Conservation (phyloP, 2,113 vertebrate genomes). For the Nanorana parkeri region DNA sequence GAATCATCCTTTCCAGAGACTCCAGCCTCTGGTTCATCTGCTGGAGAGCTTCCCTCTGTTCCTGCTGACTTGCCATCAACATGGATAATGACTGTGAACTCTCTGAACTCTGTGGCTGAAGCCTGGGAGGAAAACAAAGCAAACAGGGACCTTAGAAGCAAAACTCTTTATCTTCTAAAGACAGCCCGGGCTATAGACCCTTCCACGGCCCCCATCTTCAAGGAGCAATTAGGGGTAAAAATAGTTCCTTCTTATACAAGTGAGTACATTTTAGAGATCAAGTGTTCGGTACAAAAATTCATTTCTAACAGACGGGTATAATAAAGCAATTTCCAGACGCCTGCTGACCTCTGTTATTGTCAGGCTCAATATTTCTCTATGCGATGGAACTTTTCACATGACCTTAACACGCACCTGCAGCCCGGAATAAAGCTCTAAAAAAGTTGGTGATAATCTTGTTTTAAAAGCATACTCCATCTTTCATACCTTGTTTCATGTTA, state of each 20-base stretch:
- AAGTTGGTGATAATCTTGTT: too few species aligned
- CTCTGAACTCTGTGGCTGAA: constrained; percentile 15
- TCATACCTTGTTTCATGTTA: too few species aligned
- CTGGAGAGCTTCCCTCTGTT: constrained; percentile 4
- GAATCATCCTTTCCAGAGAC: constrained; percentile 40
- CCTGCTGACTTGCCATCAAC: constrained; percentile 38
- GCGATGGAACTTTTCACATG: too few species aligned
- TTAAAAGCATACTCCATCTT: too few species aligned
- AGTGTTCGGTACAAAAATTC: not conserved
- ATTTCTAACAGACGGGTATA: not conserved
- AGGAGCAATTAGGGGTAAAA: constrained; percentile 3
- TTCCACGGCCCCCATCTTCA: not conserved
- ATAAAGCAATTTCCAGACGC: too few species aligned
- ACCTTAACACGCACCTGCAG: too few species aligned
- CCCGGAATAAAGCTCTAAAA: too few species aligned
- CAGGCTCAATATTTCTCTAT: too few species aligned
- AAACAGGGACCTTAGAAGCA: constrained; percentile 14
- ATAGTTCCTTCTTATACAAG: not conserved
- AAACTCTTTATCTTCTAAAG: not conserved
- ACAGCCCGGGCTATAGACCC: not conserved
- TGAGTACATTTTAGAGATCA: not conserved
- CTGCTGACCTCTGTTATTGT: too few species aligned
- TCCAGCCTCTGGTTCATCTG: constrained; percentile 39
- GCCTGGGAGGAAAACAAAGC: constrained; percentile 18
- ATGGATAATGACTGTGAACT: constrained; percentile 1